phyloP scores from a whole-genome alignment of 2,888 invertebrate species.

The Himalopsyche tibetana region DNA sequence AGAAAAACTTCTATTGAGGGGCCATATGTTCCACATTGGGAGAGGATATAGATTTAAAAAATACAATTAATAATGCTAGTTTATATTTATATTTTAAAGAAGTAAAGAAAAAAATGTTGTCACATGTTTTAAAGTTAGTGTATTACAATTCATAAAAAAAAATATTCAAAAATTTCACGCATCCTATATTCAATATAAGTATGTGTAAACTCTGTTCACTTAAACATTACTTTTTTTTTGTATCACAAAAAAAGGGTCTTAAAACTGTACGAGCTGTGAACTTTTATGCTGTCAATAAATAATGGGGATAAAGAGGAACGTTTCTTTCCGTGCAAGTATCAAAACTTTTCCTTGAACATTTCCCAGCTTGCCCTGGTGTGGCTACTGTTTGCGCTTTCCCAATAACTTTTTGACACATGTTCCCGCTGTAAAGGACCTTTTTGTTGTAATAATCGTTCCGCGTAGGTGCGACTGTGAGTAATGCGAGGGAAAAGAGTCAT shows the following conservation, averaged over 20 bases:
- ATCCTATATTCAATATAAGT: too few relatives aligned
- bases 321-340: constrained; percentile 46
- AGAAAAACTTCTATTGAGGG: too few relatives aligned
- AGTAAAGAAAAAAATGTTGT: too few relatives aligned
- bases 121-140: too few relatives aligned
- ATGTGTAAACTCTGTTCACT: too few relatives aligned
- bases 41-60: too few relatives aligned
- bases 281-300: constrained; percentile 64
- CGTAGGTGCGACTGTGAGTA: constrained; percentile 63
- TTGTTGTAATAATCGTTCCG: constrained; percentile 64
- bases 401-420: constrained; percentile 66
- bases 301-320: constrained; percentile 59
- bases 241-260: constrained; percentile 30
- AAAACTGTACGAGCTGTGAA: constrained; percentile 51
- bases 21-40: too few relatives aligned
- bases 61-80: too few relatives aligned
- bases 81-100: too few relatives aligned
- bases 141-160: too few relatives aligned
- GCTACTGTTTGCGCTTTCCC: constrained; percentile 57
- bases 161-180: too few relatives aligned
- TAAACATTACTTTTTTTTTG: not conserved
- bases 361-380: constrained; percentile 46
- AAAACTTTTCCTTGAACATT: constrained; percentile 56
- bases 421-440: constrained; percentile 62
- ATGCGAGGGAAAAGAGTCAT: constrained; percentile 59